phyloP scores from a whole-genome alignment of 53 echinoderm and acorn worm species.

The Astropecten irregularis region DNA sequence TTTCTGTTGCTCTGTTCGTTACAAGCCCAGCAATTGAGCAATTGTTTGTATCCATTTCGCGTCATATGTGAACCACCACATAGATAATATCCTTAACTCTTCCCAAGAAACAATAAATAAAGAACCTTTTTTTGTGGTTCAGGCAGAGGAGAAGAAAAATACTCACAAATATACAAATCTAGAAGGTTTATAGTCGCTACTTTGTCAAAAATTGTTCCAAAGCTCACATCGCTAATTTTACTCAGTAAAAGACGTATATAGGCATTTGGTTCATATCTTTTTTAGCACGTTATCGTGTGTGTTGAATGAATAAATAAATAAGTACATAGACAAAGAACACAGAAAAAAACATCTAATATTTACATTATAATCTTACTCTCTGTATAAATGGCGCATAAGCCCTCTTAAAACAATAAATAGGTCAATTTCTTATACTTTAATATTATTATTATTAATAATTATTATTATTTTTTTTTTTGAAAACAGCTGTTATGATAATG shows the following conservation, averaged over 20 bases:
- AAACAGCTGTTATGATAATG: slow-evolving; percentile 5
- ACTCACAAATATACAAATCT: slow-evolving; percentile 36
- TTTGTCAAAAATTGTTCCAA: slow-evolving; percentile 32
- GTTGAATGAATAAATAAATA: slow-evolving; percentile 35
- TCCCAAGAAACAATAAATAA: slow-evolving; percentile 2
- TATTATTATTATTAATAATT: too few relatives aligned
- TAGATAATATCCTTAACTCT: background rate
- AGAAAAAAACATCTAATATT: slow-evolving; percentile 36
- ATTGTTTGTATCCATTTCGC: too few relatives aligned
- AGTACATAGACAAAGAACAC: slow-evolving; percentile 25
- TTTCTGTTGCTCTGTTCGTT: too few relatives aligned
- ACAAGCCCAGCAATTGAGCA: too few relatives aligned
- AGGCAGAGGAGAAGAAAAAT: slow-evolving; percentile 10
- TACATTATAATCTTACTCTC: slow-evolving; percentile 38
- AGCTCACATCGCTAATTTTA: slow-evolving; percentile 28
- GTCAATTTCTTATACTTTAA: slow-evolving; percentile 18
- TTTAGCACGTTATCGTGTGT: background rate
- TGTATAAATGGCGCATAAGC: slow-evolving; percentile 50
- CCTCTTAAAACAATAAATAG: slow-evolving; percentile 48
- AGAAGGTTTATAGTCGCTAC: background rate
- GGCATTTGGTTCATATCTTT: background rate
- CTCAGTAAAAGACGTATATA: background rate
- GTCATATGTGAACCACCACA: too few relatives aligned
- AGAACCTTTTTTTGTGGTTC: background rate
- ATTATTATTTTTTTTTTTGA: too few relatives aligned